Evolutionary conservation across 1,140 invertebrate species (phyloP).

Genomic region (Atta colombica): DNA sequence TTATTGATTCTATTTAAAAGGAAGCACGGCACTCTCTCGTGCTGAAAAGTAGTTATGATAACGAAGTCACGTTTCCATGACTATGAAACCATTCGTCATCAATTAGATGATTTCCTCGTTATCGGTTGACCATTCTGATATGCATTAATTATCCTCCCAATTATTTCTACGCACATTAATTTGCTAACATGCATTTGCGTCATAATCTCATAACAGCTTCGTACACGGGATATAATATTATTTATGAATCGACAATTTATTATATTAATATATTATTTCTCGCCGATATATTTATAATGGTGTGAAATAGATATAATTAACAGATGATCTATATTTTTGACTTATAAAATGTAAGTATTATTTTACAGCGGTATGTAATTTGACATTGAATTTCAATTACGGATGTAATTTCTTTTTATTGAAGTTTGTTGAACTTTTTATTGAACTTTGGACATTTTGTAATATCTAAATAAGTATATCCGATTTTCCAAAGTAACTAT

Average conservation of each 20-base stretch:
- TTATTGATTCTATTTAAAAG: constrained; percentile 9
- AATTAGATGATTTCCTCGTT: constrained; percentile 36
- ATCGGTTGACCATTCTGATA: constrained; percentile 6
- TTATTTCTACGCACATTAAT: constrained; percentile 15
- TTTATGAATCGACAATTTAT: neutral
- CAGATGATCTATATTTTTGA: neutral
- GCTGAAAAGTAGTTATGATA: constrained; percentile 12
- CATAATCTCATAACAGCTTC: neutral
- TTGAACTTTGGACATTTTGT: neutral
- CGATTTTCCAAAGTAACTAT: neutral
- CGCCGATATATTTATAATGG: neutral
- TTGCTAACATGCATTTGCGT: neutral
- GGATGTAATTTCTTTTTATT: neutral
- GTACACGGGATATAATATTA: neutral
- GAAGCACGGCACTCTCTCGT: neutral
- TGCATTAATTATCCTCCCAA: constrained; percentile 20
- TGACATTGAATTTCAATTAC: neutral
- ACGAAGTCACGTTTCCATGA: constrained; percentile 19
- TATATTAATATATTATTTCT: neutral
- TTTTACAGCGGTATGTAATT: neutral
- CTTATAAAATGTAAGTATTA: constrained; percentile 11
- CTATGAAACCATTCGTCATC: neutral
- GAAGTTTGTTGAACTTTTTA: neutral
- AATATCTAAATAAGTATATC: neutral
- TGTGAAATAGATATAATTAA: neutral